A percentile compares a stretch with the other conserved stretches of the same genome.
Evolutionary conservation across 2,797 vertebrate species (phyloP).

Genomic region (Microctenopoma lineatum): DNA sequence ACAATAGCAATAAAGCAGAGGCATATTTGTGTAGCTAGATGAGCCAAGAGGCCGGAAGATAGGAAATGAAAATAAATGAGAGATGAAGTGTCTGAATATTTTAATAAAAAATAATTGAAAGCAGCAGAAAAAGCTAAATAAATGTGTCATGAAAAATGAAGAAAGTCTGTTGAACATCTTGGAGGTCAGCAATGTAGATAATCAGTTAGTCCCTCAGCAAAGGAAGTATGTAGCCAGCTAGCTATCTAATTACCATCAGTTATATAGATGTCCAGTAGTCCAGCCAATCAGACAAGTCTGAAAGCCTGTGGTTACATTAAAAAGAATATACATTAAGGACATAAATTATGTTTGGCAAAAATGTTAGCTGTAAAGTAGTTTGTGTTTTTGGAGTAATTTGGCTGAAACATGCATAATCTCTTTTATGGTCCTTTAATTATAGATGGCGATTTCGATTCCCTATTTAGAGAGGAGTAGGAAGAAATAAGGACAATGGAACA

Average conservation of each 20-base stretch:
- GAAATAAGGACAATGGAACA: slow-evolving; percentile 21
- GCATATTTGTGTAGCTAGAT: slow-evolving; percentile 13
- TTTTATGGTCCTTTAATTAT: background rate
- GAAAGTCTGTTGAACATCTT: slow-evolving; percentile 3
- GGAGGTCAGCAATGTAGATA: slow-evolving; percentile 9
- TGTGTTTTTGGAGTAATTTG: slow-evolving; percentile 1
- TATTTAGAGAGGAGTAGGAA: background rate
- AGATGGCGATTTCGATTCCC: slow-evolving; percentile 13
- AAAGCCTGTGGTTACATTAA: slow-evolving; percentile 4
- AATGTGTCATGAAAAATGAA: background rate
- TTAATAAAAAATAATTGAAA: slow-evolving; percentile 39
- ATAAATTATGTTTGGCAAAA: background rate
- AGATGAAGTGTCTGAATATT: background rate
- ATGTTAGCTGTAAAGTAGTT: background rate
- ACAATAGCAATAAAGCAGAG: background rate
- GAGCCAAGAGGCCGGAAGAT: slow-evolving; percentile 14
- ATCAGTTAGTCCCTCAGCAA: slow-evolving; percentile 15
- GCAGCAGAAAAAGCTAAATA: background rate
- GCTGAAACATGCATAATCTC: background rate
- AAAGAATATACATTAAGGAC: background rate
- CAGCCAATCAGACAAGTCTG: slow-evolving; percentile 12
- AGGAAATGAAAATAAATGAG: slow-evolving; percentile 11
- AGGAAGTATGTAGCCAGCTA: slow-evolving; percentile 11
- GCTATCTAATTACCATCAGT: slow-evolving; percentile 27
- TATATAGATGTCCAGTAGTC: slow-evolving; percentile 21